Percentiles rank a stretch among this genome's conserved stretches.
These are phyloP conservation scores for Drosophila testacea DNA, from an alignment of 2,888 invertebrate genomes.

Conservation along the genomic window DNA sequence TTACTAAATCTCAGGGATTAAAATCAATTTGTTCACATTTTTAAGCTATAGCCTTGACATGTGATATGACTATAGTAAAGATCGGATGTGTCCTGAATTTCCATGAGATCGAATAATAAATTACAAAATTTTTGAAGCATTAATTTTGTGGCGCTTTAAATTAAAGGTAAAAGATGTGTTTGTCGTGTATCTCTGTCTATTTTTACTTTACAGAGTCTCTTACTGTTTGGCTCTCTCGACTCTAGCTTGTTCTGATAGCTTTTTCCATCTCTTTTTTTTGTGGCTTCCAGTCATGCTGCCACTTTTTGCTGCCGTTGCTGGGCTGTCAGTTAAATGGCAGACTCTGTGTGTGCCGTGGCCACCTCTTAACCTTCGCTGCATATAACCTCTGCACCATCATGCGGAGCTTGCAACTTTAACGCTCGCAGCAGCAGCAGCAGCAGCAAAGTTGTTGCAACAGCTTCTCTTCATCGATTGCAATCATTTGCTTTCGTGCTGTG, in stretches of 20 bases:
- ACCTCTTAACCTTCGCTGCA: constrained; percentile 79
- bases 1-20: no score
- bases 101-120: no score
- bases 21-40: no score
- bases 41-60: no score
- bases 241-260: neutral
- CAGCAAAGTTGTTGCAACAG: constrained; percentile 34
- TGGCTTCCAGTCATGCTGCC: constrained; percentile 75
- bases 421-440: constrained; percentile 36
- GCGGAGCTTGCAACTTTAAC: constrained; percentile 44
- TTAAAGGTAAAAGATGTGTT: no score
- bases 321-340: constrained; percentile 44
- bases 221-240: no score
- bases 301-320: constrained; percentile 36
- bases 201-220: no score
- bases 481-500: constrained; percentile 81
- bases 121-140: no score
- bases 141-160: no score
- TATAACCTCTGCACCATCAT: constrained; percentile 77
- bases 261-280: constrained; percentile 19
- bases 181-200: no score
- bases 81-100: no score
- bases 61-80: no score
- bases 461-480: constrained; percentile 71
- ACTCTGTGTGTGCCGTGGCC: constrained; percentile 62